A percentile compares a stretch with the other conserved stretches of the same genome.
phyloP scores from a whole-genome alignment of 2,888 invertebrate genomes.

The Hesperia comma region DNA sequence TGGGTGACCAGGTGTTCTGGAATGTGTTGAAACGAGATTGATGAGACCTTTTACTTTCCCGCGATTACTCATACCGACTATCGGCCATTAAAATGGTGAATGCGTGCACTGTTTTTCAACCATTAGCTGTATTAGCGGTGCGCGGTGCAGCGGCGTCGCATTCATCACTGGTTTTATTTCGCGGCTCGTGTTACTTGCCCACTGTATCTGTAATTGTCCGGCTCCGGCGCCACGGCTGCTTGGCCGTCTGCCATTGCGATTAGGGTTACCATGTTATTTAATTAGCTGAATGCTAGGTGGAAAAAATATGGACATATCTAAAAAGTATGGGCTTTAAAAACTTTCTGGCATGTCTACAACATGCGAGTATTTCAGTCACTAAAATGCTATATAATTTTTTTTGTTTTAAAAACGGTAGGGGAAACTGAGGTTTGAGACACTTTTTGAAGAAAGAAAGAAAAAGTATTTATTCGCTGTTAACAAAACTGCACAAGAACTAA shows the following conservation, averaged over 20 bases:
- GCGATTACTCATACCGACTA: conserved; percentile 23
- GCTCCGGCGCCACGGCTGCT: conserved; percentile 70
- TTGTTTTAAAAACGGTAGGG: too few species aligned
- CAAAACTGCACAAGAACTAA: too few species aligned
- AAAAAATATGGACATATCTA: too few species aligned
- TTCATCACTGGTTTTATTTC: conserved; percentile 72
- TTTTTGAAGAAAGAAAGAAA: too few species aligned
- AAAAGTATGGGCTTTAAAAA: too few species aligned
- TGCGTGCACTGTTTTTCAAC: conserved; percentile 46
- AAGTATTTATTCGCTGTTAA: too few species aligned
- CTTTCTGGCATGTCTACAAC: too few species aligned
- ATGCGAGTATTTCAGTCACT: too few species aligned
- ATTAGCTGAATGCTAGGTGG: too few species aligned
- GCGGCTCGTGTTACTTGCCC: conserved; percentile 66
- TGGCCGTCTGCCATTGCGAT: conserved; percentile 70
- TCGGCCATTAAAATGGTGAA: conserved; percentile 43
- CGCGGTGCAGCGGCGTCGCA: conserved; percentile 56
- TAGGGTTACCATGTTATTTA: too few species aligned
- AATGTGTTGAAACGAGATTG: not conserved
- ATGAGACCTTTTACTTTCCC: conserved; percentile 20
- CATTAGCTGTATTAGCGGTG: conserved; percentile 51
- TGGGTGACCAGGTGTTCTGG: not conserved
- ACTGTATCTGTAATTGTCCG: conserved; percentile 71
- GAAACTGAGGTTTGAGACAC: too few species aligned
- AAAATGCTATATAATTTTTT: too few species aligned